Percentiles rank a stretch among this genome's conserved stretches.
Evolutionary conservation across 53 echinoderm and acorn worm genomes (phyloP).

Genomic region (Astropecten irregularis): DNA sequence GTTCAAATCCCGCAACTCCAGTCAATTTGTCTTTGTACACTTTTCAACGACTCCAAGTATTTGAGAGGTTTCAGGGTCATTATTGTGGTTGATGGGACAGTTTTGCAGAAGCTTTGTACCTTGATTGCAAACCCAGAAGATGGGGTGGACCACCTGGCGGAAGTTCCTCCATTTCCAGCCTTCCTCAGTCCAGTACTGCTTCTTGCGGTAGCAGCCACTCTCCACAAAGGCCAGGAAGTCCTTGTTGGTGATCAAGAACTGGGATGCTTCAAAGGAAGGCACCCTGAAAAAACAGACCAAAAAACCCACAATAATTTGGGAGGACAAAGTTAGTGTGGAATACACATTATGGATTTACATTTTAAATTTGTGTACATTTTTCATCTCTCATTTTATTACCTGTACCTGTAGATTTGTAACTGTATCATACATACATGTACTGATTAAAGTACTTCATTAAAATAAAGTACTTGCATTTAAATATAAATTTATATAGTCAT

Average conservation of each 20-base stretch:
- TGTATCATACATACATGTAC: too few relatives aligned
- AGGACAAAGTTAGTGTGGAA: not conserved
- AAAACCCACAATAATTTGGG: not conserved
- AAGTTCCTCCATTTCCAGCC: conserved; percentile 90
- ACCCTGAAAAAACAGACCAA: conserved; percentile 60
- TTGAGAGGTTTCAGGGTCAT: too few relatives aligned
- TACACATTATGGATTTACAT: not conserved
- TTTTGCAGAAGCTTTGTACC: too few relatives aligned
- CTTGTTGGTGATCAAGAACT: conserved; percentile 84
- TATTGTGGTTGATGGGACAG: too few relatives aligned
- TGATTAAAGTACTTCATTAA: too few relatives aligned
- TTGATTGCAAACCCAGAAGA: conserved; percentile 91
- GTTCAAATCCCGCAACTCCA: too few relatives aligned
- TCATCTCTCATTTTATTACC: too few relatives aligned
- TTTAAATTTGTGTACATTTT: not conserved
- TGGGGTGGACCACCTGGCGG: conserved; percentile 78
- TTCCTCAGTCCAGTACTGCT: conserved; percentile 77
- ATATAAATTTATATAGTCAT: not conserved
- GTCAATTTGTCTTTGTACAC: too few relatives aligned
- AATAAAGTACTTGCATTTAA: not conserved
- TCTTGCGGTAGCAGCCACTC: conserved; percentile 70
- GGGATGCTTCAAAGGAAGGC: conserved; percentile 83
- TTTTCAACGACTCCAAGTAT: too few relatives aligned
- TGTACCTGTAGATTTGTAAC: too few relatives aligned
- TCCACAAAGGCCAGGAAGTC: conserved; percentile 85